Evolutionary conservation across 2,888 invertebrate species (phyloP).

Genomic region (Melikaiella ostensackeni): DNA sequence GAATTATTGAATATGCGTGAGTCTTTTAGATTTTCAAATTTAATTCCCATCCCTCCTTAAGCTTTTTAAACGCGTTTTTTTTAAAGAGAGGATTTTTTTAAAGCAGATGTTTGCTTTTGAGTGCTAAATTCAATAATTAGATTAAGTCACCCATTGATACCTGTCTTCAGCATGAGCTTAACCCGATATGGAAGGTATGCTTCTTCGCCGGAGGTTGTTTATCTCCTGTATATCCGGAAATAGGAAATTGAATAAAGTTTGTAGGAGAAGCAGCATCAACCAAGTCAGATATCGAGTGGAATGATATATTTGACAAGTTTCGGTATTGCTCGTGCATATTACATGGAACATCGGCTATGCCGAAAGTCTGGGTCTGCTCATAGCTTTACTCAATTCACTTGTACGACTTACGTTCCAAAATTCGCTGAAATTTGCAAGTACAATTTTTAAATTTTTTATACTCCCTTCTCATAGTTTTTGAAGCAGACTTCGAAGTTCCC

Average conservation of each 20-base stretch:
- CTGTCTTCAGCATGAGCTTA: slow-evolving; percentile 16
- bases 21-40: too few relatives aligned
- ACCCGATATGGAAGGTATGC: background rate
- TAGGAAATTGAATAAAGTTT: slow-evolving; percentile 69
- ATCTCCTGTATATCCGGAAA: slow-evolving; percentile 52
- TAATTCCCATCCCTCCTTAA: too few relatives aligned
- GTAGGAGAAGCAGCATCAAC: slow-evolving; percentile 52
- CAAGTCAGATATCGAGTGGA: slow-evolving; percentile 66
- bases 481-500: too few relatives aligned
- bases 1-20: too few relatives aligned
- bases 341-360: slow-evolving; percentile 56
- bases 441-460: background rate
- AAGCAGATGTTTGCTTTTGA: too few relatives aligned
- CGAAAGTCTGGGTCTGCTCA: slow-evolving; percentile 58
- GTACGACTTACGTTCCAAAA: background rate
- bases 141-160: background rate
- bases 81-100: too few relatives aligned
- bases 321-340: slow-evolving; percentile 67
- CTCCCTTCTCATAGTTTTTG: background rate
- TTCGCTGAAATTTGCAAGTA: background rate
- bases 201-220: slow-evolving; percentile 47
- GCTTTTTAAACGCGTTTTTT: too few relatives aligned
- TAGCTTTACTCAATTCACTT: slow-evolving; percentile 60
- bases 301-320: slow-evolving; percentile 73
- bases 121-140: too few relatives aligned